Conservation (phyloP, 2,113 vertebrate genomes). For the Phocoena sinus region DNA sequence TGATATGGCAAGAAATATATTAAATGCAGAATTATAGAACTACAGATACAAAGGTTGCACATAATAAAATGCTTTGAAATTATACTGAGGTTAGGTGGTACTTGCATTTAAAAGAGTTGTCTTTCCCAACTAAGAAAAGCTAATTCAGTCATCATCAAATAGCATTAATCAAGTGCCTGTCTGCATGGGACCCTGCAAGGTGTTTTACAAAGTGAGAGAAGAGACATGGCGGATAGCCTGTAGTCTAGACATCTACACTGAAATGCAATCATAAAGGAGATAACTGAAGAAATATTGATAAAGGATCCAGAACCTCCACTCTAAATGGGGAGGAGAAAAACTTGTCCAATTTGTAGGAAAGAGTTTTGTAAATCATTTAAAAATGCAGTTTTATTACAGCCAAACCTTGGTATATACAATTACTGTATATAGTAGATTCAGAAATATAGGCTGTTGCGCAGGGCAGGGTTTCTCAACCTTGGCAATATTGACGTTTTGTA, state of each 20-base stretch:
- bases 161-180: background rate
- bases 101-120: background rate
- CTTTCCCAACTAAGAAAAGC: background rate
- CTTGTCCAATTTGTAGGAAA: background rate
- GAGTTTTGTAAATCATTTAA: background rate
- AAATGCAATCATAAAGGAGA: background rate
- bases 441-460: background rate
- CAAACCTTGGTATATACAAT: background rate
- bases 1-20: background rate
- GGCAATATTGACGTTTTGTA: background rate
- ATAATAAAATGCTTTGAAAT: background rate
- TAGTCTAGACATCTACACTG: background rate
- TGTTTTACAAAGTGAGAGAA: background rate
- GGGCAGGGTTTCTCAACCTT: background rate
- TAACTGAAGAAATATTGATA: background rate
- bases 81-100: background rate
- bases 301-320: background rate
- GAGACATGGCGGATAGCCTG: background rate
- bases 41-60: background rate
- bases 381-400: background rate
- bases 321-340: background rate
- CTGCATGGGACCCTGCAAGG: background rate
- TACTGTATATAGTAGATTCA: background rate
- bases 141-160: background rate
- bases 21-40: background rate